Base-by-base conservation (phyloP, 2,888 invertebrate genomes). In the Caenorhabditis imperialis region DNA sequence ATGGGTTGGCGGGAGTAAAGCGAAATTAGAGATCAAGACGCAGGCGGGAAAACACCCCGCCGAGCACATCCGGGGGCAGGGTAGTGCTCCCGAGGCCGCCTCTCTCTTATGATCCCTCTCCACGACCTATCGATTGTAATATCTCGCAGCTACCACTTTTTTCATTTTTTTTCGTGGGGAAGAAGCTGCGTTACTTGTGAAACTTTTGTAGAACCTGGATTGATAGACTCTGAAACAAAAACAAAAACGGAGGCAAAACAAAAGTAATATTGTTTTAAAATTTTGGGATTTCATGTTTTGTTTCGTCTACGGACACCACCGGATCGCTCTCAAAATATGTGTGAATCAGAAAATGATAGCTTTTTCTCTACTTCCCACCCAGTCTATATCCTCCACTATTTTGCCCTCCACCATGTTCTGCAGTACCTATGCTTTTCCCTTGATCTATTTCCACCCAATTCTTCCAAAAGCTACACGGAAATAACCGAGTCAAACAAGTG, bases 401-500 rank as follows among this genome's bases (percentile, higher is more conserved):
- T n/a, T n/a, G n/a, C n/a, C n/a, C n/a, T n/a, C n/a, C n/a, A n/a
- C 30, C 10, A 30, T 10, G 30, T 30, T 30, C 6, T 30, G 6
- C 10, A 30, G 7, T 30, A 10, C 30, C 10, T 10, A 30, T 30
- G 6, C 30, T 30, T 6, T 7, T 30, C 10, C 10, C 10, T 30
- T 6, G 10, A 30, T 7, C 30, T 7, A 6, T 30, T 30, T 30
- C 7, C 30, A 30, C 6, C 6, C 30, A 30, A 30, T 30, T 30
- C 7, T 30, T 30, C 10, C 30, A 10, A 30, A 30, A 30, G 10
- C 6, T 30, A 30, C 6, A 30, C 10, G 10, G 30, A 30, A 30
- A 10, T 10, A 30, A 30, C 38, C 48, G 37, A 53, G 65, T 73
- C 60, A 73, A 73, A 73, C 73, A 73, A 65, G 65, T 73, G 60